phyloP scores from a whole-genome alignment of 1,140 invertebrate species.

The Drosophila sturtevanti region DNA sequence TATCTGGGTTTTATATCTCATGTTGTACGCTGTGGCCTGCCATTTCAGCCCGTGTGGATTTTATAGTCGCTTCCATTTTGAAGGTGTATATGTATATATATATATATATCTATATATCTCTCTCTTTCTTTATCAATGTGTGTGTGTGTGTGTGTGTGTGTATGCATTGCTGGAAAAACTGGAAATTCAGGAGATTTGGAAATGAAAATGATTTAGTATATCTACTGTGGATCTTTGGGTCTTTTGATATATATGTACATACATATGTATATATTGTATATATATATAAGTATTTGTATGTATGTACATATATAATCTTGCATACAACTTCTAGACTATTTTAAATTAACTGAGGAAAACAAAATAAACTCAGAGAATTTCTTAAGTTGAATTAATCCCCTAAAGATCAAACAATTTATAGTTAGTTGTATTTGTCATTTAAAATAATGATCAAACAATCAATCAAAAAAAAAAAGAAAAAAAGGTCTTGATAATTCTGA shows the following conservation, averaged over 20 bases:
- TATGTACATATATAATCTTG: too few relatives aligned
- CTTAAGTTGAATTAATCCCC: too few relatives aligned
- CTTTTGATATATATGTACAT: neutral
- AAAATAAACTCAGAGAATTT: too few relatives aligned
- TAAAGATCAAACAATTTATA: too few relatives aligned
- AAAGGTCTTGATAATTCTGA: too few relatives aligned
- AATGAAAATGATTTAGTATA: constrained; percentile 1
- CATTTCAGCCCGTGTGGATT: constrained; percentile 22
- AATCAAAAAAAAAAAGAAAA: too few relatives aligned
- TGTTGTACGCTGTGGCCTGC: constrained; percentile 29
- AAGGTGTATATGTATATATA: neutral
- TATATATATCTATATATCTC: too few relatives aligned
- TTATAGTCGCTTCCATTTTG: constrained; percentile 4
- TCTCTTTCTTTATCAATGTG: neutral
- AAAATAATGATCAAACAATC: too few relatives aligned
- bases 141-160: neutral
- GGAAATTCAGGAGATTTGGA: constrained; percentile 5
- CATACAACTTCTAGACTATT: too few relatives aligned
- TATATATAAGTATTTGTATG: too few relatives aligned
- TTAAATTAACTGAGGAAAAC: too few relatives aligned
- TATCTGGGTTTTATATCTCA: constrained; percentile 74
- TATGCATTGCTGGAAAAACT: constrained; percentile 15
- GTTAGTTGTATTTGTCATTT: too few relatives aligned
- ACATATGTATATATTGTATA: neutral
- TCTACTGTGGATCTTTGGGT: neutral